Evolutionary conservation across 2,888 invertebrate genomes (phyloP).

Genomic region (Hypolimnas misippus): DNA sequence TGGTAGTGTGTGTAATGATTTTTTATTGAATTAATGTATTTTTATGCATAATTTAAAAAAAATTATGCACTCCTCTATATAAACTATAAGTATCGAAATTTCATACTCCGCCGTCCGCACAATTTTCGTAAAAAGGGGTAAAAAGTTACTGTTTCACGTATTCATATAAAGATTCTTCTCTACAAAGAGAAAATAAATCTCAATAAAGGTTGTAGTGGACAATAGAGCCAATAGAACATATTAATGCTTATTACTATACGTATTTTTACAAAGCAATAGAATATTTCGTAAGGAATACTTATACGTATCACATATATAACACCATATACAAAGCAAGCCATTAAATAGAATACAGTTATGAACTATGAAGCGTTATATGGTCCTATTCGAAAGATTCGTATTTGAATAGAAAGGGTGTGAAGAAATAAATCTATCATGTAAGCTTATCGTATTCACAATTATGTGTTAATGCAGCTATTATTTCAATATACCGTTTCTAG

Average conservation of each 20-base stretch:
- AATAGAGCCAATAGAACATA: not conserved
- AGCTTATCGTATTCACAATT: conserved; percentile 53
- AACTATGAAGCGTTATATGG: conserved; percentile 34
- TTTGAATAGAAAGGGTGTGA: conserved; percentile 35
- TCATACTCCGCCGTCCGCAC: no score
- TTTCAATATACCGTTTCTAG: conserved; percentile 42
- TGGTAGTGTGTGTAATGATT: no score
- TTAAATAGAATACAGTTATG: conserved; percentile 28
- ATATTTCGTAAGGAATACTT: not conserved
- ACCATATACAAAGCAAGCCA: conserved; percentile 9
- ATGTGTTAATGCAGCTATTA: conserved; percentile 51
- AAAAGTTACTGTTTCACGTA: no score
- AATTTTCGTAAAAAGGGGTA: no score
- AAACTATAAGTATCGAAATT: no score
- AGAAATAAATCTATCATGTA: conserved; percentile 48
- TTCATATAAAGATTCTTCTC: no score
- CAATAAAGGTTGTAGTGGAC: no score
- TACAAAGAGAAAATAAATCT: no score
- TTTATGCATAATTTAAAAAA: no score
- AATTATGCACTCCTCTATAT: no score
- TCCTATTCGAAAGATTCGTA: conserved; percentile 27
- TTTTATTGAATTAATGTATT: no score
- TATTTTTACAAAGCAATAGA: not conserved
- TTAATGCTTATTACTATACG: not conserved
- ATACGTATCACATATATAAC: not conserved